phyloP scores from a whole-genome alignment of 2,113 vertebrate genomes.

The Felis chaus region DNA sequence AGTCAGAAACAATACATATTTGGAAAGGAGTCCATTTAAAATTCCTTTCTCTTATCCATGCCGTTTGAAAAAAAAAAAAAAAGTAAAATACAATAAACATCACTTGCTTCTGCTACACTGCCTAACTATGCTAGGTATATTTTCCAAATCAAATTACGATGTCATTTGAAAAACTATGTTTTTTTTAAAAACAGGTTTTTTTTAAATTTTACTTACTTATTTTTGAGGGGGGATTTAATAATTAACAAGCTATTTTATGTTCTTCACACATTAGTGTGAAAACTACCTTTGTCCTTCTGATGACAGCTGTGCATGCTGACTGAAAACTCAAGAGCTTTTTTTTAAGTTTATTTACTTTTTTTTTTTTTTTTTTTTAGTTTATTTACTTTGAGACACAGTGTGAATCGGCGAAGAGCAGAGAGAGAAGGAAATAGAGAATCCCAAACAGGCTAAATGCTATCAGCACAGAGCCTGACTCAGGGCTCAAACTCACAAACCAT shows the following conservation, averaged over 20 bases:
- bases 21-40: not conserved
- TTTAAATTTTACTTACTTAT: too few species aligned
- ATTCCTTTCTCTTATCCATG: not conserved
- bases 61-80: not conserved
- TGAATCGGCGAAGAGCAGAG: too few species aligned
- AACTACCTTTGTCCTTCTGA: not conserved
- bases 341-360: too few species aligned
- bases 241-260: conserved; percentile 50
- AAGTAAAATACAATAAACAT: not conserved
- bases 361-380: too few species aligned
- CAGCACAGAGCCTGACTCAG: too few species aligned
- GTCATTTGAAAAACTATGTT: not conserved
- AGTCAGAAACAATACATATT: conserved; percentile 15
- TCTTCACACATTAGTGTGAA: conserved; percentile 38
- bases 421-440: too few species aligned
- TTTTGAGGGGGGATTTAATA: not conserved
- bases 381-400: too few species aligned
- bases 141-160: conserved; percentile 3
- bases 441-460: too few species aligned
- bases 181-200: not conserved
- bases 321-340: conserved; percentile 28
- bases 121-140: not conserved
- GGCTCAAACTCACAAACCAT: too few species aligned
- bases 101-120: not conserved
- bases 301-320: not conserved